A percentile compares a stretch with the other conserved stretches of the same genome.
phyloP scores from a whole-genome alignment of 2,797 vertebrate genomes.

The Brotula barbata region DNA sequence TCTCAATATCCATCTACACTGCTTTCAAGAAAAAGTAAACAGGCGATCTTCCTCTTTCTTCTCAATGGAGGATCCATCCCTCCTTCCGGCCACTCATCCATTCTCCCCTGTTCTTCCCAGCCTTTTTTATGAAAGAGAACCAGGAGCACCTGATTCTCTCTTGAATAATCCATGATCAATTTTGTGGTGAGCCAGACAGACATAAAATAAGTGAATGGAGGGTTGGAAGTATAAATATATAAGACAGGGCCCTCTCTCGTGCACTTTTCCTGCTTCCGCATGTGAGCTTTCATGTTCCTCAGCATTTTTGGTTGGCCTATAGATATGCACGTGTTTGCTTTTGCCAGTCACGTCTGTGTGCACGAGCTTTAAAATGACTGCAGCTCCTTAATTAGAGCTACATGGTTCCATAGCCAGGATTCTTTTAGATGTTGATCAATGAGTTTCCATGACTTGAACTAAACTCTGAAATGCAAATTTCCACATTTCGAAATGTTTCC shows the following conservation, averaged over 20 bases:
- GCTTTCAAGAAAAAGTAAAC: constrained; percentile 74
- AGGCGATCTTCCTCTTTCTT: constrained; percentile 68
- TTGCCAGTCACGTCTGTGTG: constrained; percentile 22
- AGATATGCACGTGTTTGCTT: constrained; percentile 11
- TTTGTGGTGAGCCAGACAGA: constrained; percentile 65
- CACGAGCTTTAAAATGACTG: constrained; percentile 51
- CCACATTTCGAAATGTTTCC: no score
- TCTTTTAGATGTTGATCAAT: no score
- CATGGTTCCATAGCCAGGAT: no score
- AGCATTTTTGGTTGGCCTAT: constrained; percentile 56
- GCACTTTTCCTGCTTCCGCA: constrained; percentile 24
- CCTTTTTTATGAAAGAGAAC: constrained; percentile 77
- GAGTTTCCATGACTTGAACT: no score
- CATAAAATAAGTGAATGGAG: constrained; percentile 75
- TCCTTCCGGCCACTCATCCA: constrained; percentile 44
- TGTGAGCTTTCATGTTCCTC: constrained; percentile 51
- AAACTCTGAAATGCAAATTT: no score
- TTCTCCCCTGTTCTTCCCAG: constrained; percentile 64
- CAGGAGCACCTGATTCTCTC: constrained; percentile 68
- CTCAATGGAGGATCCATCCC: constrained; percentile 77
- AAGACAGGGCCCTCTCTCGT: not conserved
- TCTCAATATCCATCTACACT: constrained; percentile 67
- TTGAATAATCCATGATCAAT: constrained; percentile 82
- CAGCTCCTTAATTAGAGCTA: no score
- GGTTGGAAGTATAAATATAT: constrained; percentile 50